phyloP scores from a whole-genome alignment of 92 coral and sea anemone genomes.

The Chrysogorgia sp. region DNA sequence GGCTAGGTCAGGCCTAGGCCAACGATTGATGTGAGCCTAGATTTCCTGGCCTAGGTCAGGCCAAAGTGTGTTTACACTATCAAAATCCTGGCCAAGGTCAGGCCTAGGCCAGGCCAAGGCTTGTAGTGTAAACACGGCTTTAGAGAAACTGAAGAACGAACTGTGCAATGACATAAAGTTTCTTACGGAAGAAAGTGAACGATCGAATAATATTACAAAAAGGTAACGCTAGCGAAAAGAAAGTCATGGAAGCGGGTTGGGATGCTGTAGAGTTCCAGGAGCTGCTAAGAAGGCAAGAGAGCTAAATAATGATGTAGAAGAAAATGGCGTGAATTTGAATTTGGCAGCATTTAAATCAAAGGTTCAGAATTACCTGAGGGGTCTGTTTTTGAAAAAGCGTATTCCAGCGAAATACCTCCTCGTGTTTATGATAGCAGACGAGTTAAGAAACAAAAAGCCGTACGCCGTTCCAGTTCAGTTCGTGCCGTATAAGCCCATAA shows the following conservation, averaged over 20 bases:
- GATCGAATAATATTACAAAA: background rate
- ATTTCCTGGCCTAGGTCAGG: no score
- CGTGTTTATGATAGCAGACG: conserved; percentile 67
- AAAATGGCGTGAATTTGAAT: background rate
- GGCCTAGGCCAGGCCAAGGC: no score
- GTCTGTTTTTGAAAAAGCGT: conserved; percentile 56
- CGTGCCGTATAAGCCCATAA: conserved; percentile 49
- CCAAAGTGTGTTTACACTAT: no score
- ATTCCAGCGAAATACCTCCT: conserved; percentile 55
- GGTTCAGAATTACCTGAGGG: conserved; percentile 27
- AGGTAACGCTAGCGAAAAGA: conserved; percentile 28
- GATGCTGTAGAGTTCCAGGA: conserved; percentile 48
- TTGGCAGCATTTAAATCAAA: background rate
- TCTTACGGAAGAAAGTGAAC: background rate
- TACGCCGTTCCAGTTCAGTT: conserved; percentile 66
- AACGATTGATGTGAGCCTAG: no score
- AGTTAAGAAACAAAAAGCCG: conserved; percentile 54
- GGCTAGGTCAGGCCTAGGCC: no score
- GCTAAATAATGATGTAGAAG: no score
- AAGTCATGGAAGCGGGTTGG: conserved; percentile 66
- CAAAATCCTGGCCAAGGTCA: no score
- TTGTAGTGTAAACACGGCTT: no score
- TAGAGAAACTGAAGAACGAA: background rate
- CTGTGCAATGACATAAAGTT: background rate
- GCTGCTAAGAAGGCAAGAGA: conserved; percentile 26